phyloP scores from a whole-genome alignment of 1,140 invertebrate genomes.

The Drosophila orena region DNA sequence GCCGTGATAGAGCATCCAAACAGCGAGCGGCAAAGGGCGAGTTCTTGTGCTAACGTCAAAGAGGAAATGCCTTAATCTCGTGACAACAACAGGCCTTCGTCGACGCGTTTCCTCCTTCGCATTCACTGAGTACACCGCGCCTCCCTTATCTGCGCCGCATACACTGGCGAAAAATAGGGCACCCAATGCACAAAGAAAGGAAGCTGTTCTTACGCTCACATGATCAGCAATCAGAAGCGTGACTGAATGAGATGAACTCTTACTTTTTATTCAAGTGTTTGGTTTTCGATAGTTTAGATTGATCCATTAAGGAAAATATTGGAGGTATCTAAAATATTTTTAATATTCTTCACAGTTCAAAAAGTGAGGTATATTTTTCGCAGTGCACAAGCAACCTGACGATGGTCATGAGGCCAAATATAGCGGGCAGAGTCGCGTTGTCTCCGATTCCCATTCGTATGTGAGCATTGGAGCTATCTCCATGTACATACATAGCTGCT shows the following conservation, averaged over 20 bases:
- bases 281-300: too few species aligned
- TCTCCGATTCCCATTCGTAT: conserved; percentile 53
- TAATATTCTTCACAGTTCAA: too few species aligned
- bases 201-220: too few species aligned
- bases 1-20: conserved; percentile 53
- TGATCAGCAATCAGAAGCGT: too few species aligned
- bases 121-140: not conserved
- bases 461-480: conserved; percentile 47
- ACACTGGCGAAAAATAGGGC: not conserved
- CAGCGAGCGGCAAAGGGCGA: conserved; percentile 23
- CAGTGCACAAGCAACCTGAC: conserved; percentile 13
- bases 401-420: conserved; percentile 41
- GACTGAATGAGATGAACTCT: too few species aligned
- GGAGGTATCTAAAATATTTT: too few species aligned
- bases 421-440: conserved; percentile 29
- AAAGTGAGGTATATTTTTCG: not conserved
- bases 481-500: conserved; percentile 11
- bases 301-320: too few species aligned
- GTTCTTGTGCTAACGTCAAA: conserved; percentile 75
- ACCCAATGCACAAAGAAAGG: too few species aligned
- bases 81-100: conserved; percentile 43
- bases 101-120: conserved; percentile 1
- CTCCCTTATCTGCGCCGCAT: conserved; percentile 6
- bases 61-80: conserved; percentile 82
- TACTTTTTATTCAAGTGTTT: too few species aligned